Conservation (phyloP, 2,113 vertebrate genomes). For the Semnornis frantzii region DNA sequence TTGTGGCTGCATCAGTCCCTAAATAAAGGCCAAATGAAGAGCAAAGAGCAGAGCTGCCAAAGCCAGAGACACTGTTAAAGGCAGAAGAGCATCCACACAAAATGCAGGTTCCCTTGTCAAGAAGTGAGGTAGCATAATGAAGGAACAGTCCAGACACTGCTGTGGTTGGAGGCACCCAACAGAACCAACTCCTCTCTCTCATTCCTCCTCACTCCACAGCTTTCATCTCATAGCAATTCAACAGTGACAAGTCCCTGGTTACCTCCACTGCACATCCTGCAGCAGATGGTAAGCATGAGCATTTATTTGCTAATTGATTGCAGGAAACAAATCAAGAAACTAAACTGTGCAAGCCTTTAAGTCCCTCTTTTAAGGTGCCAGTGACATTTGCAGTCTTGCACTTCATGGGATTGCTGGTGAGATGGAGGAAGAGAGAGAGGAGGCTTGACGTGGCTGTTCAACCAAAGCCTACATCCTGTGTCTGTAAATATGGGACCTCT, state of each 20-base stretch:
- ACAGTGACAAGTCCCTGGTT: neutral
- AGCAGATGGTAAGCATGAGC: conserved; percentile 5
- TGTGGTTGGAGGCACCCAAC: neutral
- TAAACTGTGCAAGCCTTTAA: neutral
- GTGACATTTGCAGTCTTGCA: neutral
- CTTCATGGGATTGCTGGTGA: neutral
- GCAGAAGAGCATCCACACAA: neutral
- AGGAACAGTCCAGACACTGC: neutral
- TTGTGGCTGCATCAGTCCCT: neutral
- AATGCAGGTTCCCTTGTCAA: neutral
- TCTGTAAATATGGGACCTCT: neutral
- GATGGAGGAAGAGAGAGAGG: neutral
- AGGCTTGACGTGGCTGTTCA: neutral
- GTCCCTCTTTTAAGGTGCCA: conserved; percentile 9
- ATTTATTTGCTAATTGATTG: neutral
- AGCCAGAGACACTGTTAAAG: neutral
- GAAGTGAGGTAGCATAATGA: neutral
- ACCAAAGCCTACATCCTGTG: neutral
- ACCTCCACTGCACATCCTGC: neutral
- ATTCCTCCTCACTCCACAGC: neutral
- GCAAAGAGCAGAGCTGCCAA: neutral
- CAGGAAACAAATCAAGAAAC: neutral
- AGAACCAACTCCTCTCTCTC: neutral
- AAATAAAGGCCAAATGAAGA: neutral
- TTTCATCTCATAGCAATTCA: neutral